Percentiles rank a stretch among this genome's conserved stretches.
Conservation (phyloP, 1,140 invertebrate genomes). For the Sycophila sp. region DNA sequence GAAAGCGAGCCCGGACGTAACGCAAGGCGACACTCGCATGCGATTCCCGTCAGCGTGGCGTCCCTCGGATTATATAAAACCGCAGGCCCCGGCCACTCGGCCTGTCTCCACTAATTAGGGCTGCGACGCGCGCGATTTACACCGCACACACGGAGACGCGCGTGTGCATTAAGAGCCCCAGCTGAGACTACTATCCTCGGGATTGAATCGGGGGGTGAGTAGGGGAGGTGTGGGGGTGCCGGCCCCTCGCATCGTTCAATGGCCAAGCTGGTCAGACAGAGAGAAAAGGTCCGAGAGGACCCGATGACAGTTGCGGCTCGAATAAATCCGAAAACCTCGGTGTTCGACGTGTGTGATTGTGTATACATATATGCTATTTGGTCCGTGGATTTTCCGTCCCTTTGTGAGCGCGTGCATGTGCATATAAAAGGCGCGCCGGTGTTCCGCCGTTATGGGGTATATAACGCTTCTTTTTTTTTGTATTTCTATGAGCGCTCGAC, state of each 20-base stretch:
- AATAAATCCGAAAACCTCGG: constrained; percentile 2
- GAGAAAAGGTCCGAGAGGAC: background rate
- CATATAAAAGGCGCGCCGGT: too few relatives aligned
- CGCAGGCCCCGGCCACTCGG: too few relatives aligned
- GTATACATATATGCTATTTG: too few relatives aligned
- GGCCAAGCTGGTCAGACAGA: too few relatives aligned
- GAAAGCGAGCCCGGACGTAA: background rate
- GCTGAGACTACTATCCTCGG: too few relatives aligned
- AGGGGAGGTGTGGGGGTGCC: background rate
- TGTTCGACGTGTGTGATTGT: background rate
- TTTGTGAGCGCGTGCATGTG: too few relatives aligned
- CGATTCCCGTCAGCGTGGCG: too few relatives aligned
- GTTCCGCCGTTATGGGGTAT: too few relatives aligned
- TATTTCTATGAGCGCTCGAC: background rate
- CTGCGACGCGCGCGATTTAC: too few relatives aligned
- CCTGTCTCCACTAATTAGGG: constrained; percentile 14
- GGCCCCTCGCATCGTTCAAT: background rate
- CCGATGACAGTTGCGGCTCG: background rate
- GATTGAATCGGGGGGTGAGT: background rate
- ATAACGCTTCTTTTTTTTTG: background rate
- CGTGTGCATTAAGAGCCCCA: too few relatives aligned
- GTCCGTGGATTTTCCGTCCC: too few relatives aligned
- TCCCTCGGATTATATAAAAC: too few relatives aligned
- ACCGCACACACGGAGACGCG: background rate
- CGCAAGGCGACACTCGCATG: background rate